These are phyloP conservation scores for Anthopleura xanthogrammica DNA, from an alignment of 92 coral and sea anemone species.

Conservation along the genomic window DNA sequence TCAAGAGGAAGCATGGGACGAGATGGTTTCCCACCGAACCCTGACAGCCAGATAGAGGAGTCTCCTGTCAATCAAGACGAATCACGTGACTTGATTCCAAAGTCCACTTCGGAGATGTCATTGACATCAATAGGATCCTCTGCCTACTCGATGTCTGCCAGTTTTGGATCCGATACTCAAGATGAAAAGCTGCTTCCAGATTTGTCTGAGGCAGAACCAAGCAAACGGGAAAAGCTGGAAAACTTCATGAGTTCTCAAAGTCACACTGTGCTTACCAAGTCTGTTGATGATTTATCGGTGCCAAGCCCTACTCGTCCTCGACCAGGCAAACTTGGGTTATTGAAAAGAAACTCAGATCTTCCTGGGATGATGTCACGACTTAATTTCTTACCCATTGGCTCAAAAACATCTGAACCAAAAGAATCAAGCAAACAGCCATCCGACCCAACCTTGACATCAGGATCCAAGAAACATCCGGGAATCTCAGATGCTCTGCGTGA, in stretches of 20 bases:
- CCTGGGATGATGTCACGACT: slow-evolving; percentile 67
- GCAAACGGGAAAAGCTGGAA: slow-evolving; percentile 5
- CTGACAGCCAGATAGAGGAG: not conserved
- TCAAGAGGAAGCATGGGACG: slow-evolving; percentile 37
- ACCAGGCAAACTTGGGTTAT: slow-evolving; percentile 59
- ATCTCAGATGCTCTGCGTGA: slow-evolving; percentile 27
- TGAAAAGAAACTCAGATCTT: slow-evolving; percentile 80
- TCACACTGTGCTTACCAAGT: slow-evolving; percentile 20
- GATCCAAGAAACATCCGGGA: slow-evolving; percentile 22
- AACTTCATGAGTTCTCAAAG: slow-evolving; percentile 11
- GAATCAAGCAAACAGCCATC: not conserved
- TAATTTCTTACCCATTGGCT: slow-evolving; percentile 41
- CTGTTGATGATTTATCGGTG: slow-evolving; percentile 40
- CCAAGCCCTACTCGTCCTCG: slow-evolving; percentile 46
- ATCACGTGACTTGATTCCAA: not conserved
- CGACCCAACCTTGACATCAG: not conserved
- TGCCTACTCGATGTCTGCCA: slow-evolving; percentile 41
- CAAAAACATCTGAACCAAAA: slow-evolving; percentile 54
- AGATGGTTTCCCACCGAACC: not conserved
- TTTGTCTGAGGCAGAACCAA: slow-evolving; percentile 39
- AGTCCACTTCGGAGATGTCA: slow-evolving; percentile 21
- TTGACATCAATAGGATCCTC: slow-evolving; percentile 48
- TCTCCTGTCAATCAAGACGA: not conserved
- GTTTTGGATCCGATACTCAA: slow-evolving; percentile 59
- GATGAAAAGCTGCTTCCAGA: slow-evolving; percentile 74